These are phyloP conservation scores for Champsocephalus esox DNA, from an alignment of 2,797 vertebrate genomes.

Conservation along the genomic window DNA sequence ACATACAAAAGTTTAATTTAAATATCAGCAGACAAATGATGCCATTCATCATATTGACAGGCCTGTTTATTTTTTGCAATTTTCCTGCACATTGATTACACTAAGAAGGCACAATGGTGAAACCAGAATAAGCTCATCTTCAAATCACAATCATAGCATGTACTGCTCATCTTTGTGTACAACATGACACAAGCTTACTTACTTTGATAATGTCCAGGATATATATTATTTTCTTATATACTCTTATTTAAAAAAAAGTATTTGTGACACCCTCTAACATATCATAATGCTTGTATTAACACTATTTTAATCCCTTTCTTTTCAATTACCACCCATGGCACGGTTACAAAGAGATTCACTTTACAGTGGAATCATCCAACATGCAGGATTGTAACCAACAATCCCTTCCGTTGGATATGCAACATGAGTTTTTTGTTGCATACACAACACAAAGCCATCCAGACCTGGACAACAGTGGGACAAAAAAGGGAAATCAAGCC, in stretches of 20 bases:
- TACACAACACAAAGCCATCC: constrained; percentile 25
- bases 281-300: constrained; percentile 28
- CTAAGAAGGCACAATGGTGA: constrained; percentile 62
- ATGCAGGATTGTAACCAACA: constrained; percentile 24
- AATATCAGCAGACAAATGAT: constrained; percentile 65
- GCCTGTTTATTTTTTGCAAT: constrained; percentile 64
- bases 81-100: constrained; percentile 63
- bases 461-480: constrained; percentile 16
- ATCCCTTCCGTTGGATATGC: constrained; percentile 14
- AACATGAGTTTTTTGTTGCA: constrained; percentile 35
- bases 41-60: constrained; percentile 46
- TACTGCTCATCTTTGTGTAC: constrained; percentile 52
- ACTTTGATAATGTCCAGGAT: constrained; percentile 31
- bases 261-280: constrained; percentile 20
- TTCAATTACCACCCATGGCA: constrained; percentile 28
- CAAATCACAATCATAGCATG: constrained; percentile 63
- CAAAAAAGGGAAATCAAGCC: constrained; percentile 26
- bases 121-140: constrained; percentile 60
- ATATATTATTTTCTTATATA: constrained; percentile 20
- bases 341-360: constrained; percentile 22
- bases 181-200: constrained; percentile 34
- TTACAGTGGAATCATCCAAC: constrained; percentile 34
- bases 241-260: constrained; percentile 31
- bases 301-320: constrained; percentile 24
- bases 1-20: constrained; percentile 84